A percentile compares a stretch with the other conserved stretches of the same genome.
Conservation (phyloP, 2,888 invertebrate genomes). For the Sinotaia quadrata region DNA sequence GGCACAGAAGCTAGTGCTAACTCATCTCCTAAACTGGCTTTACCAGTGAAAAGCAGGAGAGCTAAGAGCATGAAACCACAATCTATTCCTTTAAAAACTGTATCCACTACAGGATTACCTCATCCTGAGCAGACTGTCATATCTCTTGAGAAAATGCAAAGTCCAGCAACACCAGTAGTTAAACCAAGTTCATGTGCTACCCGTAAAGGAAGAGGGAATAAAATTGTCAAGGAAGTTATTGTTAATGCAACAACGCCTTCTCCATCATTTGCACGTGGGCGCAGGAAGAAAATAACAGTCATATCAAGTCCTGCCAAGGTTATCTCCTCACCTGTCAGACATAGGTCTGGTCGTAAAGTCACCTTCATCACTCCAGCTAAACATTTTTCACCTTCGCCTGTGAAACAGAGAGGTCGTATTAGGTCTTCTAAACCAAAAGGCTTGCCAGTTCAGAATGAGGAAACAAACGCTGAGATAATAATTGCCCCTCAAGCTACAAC, state of each 20-base stretch:
- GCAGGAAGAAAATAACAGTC: too few relatives aligned
- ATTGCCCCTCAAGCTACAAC: too few relatives aligned
- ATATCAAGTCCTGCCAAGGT: constrained; percentile 8
- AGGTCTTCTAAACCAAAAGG: too few relatives aligned
- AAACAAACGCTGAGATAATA: too few relatives aligned
- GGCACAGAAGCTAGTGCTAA: constrained; percentile 20
- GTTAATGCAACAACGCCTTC: too few relatives aligned
- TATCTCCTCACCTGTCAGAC: not conserved
- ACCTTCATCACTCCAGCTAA: constrained; percentile 18
- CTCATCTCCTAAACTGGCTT: too few relatives aligned
- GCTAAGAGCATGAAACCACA: too few relatives aligned
- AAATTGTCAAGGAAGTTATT: too few relatives aligned
- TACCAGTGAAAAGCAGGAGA: too few relatives aligned
- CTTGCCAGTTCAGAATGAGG: too few relatives aligned
- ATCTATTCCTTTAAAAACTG: constrained; percentile 27
- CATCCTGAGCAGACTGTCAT: constrained; percentile 19
- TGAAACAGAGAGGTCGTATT: not conserved
- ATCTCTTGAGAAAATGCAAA: not conserved
- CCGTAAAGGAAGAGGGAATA: too few relatives aligned
- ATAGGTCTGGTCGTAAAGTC: not conserved
- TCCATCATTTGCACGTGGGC: too few relatives aligned
- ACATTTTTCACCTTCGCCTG: not conserved
- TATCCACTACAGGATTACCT: constrained; percentile 3
- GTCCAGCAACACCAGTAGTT: not conserved
- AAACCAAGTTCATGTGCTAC: constrained; percentile 5